These are phyloP conservation scores for Sclerurus mexicanus DNA, from an alignment of 2,113 vertebrate genomes.

Conservation along the genomic window DNA sequence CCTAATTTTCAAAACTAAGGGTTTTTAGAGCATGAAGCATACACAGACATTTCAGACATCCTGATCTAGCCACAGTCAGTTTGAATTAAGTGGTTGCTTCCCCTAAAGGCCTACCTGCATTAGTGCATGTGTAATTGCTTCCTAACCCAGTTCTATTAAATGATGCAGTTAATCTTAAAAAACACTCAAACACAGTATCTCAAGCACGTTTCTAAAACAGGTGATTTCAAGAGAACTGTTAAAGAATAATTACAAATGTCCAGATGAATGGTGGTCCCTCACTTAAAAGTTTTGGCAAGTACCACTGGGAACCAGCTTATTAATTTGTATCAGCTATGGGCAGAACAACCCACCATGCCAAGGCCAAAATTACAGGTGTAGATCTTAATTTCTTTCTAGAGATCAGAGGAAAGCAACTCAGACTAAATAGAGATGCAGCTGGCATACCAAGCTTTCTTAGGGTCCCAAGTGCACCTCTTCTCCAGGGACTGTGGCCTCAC, in stretches of 20 bases:
- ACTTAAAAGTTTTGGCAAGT: not conserved
- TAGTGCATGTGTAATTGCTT: not conserved
- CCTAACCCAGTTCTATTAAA: not conserved
- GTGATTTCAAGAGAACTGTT: not conserved
- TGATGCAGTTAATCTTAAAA: not conserved
- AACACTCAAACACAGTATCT: not conserved
- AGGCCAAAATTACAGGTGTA: not conserved
- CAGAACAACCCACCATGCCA: not conserved
- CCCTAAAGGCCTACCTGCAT: not conserved
- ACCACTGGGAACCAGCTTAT: not conserved
- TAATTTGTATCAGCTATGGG: not conserved
- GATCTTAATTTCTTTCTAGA: not conserved
- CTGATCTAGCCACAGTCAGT: not conserved
- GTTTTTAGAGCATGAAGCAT: not conserved
- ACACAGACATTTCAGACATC: not conserved
- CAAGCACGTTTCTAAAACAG: not conserved
- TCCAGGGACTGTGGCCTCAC: fast-evolving
- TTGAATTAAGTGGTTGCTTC: not conserved
- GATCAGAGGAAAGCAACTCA: not conserved
- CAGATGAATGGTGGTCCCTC: not conserved
- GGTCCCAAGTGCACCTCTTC: not conserved
- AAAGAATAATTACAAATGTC: not conserved
- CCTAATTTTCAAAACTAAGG: not conserved
- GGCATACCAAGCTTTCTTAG: not conserved
- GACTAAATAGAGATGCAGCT: not conserved